A percentile compares a stretch with the other conserved stretches of the same genome.
These are phyloP conservation scores for Corythoichthys haematopterus DNA, from an alignment of 2,113 vertebrate genomes.

Conservation along the genomic window DNA sequence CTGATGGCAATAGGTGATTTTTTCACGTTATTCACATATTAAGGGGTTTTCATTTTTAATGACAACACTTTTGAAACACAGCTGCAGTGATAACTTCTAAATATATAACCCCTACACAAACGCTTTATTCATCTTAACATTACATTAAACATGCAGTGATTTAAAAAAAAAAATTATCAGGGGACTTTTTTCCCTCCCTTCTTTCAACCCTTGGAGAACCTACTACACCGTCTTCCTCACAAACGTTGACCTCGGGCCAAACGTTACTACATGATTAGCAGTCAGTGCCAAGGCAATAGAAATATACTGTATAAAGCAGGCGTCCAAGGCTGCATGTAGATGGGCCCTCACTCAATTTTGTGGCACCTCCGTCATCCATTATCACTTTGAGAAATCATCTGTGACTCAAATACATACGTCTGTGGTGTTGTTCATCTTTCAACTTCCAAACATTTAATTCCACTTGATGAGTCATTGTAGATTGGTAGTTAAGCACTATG, in stretches of 20 bases:
- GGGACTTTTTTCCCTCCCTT: not conserved
- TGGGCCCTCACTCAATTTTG: conserved; percentile 1
- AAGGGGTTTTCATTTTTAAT: not conserved
- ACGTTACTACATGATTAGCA: conserved; percentile 3
- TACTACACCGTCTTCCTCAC: not conserved
- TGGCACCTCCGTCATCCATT: conserved; percentile 3
- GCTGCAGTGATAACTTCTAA: not conserved
- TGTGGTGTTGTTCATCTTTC: conserved; percentile 5
- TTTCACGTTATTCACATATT: not conserved
- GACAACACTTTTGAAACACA: not conserved
- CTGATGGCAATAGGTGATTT: conserved; percentile 3
- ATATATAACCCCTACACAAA: not conserved
- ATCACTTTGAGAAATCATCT: conserved; percentile 5
- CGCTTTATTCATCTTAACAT: not conserved
- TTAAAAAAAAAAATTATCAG: not conserved
- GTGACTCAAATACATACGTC: conserved; percentile 6
- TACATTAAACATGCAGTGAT: too few relatives aligned
- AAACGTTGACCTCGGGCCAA: not conserved
- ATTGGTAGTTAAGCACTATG: conserved; percentile 1
- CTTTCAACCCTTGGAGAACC: not conserved
- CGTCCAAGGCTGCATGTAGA: conserved; percentile 11
- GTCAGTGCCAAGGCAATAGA: conserved; percentile 3
- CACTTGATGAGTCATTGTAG: conserved; percentile 13
- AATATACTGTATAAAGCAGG: not conserved
- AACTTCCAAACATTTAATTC: conserved; percentile 9